Evolutionary conservation across 2,888 invertebrate genomes (phyloP).

Genomic region (Pyrgus malvae): DNA sequence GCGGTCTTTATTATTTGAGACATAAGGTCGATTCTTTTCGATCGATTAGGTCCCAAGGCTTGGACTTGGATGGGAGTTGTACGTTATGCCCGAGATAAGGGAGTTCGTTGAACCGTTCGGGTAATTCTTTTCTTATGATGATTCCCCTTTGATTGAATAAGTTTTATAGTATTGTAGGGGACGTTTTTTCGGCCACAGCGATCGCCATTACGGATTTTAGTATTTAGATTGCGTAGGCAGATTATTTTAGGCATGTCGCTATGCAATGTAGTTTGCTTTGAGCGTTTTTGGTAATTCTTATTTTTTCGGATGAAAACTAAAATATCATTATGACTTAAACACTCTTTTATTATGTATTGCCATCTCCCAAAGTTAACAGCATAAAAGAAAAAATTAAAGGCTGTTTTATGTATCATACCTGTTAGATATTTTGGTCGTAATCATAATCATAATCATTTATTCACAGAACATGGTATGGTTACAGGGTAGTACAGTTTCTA

Average conservation of each 20-base stretch:
- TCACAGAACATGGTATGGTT: no score
- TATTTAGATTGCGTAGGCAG: constrained; percentile 2
- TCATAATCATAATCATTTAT: no score
- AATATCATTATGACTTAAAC: no score
- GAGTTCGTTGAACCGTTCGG: constrained; percentile 59
- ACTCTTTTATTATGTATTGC: no score
- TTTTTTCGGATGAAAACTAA: no score
- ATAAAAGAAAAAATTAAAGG: background rate
- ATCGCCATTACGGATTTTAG: constrained; percentile 9
- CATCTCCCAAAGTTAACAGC: no score
- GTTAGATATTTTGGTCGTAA: constrained; percentile 4
- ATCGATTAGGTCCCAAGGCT: constrained; percentile 52
- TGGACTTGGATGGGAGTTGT: constrained; percentile 58
- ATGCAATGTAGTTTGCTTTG: no score
- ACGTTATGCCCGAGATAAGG: constrained; percentile 70
- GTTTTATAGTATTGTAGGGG: constrained; percentile 43
- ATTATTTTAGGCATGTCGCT: background rate
- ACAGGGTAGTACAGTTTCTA: no score
- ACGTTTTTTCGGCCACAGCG: constrained; percentile 13
- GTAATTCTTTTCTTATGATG: constrained; percentile 54
- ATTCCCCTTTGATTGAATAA: constrained; percentile 52
- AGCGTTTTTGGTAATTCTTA: no score
- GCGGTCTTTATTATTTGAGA: constrained; percentile 42
- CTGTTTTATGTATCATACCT: background rate
- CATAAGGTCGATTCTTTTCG: constrained; percentile 51